Evolutionary conservation across 2,113 vertebrate genomes (phyloP).

Genomic region (Rhea americana): DNA sequence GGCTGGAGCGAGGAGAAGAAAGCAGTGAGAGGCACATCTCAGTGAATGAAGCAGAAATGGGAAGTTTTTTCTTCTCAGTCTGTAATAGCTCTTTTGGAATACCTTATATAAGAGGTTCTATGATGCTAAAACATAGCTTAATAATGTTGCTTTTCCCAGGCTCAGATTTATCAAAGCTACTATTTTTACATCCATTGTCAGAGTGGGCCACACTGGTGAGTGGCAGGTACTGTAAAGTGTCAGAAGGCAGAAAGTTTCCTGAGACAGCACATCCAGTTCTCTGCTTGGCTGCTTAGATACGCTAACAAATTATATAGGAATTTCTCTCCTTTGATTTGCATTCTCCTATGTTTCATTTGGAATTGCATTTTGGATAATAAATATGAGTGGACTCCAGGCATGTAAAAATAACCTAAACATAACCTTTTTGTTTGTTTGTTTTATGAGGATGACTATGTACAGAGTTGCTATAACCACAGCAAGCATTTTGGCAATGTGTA

Average conservation of each 20-base stretch:
- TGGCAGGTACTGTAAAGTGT: conserved; percentile 51
- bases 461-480: background rate
- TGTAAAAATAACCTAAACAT: background rate
- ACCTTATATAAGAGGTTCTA: background rate
- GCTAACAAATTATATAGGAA: conserved; percentile 24
- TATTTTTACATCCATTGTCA: background rate
- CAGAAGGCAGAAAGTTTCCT: conserved; percentile 7
- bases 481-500: background rate
- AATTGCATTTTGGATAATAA: background rate
- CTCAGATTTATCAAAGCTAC: background rate
- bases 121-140: conserved; percentile 7
- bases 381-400: background rate
- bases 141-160: background rate
- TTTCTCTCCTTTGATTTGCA: conserved; percentile 40
- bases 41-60: conserved; percentile 17
- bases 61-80: conserved; percentile 21
- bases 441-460: background rate
- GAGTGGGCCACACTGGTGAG: background rate
- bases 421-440: background rate
- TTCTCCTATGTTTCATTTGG: background rate
- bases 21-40: conserved; percentile 14
- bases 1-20: conserved; percentile 29
- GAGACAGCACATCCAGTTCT: conserved; percentile 27
- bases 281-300: conserved; percentile 45
- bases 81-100: background rate